phyloP scores from a whole-genome alignment of 2,888 invertebrate species.

The Sesia bembeciformis region DNA sequence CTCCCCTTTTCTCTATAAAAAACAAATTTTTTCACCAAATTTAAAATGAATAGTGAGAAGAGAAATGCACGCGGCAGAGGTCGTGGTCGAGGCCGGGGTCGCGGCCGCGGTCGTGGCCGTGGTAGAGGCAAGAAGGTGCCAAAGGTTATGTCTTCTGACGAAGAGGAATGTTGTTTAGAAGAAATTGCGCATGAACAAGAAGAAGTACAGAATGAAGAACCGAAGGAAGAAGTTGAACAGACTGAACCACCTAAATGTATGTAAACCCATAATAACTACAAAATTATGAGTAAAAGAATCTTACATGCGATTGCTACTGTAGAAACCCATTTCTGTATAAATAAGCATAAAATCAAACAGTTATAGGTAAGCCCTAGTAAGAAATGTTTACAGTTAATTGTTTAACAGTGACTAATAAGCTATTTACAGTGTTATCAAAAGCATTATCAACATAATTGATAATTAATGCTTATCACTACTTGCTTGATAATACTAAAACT shows the following conservation, averaged over 20 bases:
- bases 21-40: neutral
- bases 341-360: no score
- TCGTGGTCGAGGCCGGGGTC: conserved; percentile 84
- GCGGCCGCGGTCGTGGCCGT: conserved; percentile 81
- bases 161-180: conserved; percentile 68
- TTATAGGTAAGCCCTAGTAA: no score
- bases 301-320: no score
- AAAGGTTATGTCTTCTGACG: conserved; percentile 79
- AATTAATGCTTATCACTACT: no score
- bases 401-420: no score
- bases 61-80: conserved; percentile 82
- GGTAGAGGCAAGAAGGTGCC: conserved; percentile 84
- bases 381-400: no score
- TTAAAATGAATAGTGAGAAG: conserved; percentile 66
- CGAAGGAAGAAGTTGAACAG: conserved; percentile 60
- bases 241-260: conserved; percentile 71
- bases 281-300: no score
- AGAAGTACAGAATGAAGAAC: conserved; percentile 52
- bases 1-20: neutral
- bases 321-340: no score
- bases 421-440: no score
- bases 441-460: no score
- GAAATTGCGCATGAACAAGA: conserved; percentile 70
- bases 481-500: no score
- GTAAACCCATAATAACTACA: conserved; percentile 4